A percentile compares a stretch with the other conserved stretches of the same genome.
These are phyloP conservation scores for Proteles cristata DNA, from an alignment of 2,113 vertebrate species.

Conservation along the genomic window DNA sequence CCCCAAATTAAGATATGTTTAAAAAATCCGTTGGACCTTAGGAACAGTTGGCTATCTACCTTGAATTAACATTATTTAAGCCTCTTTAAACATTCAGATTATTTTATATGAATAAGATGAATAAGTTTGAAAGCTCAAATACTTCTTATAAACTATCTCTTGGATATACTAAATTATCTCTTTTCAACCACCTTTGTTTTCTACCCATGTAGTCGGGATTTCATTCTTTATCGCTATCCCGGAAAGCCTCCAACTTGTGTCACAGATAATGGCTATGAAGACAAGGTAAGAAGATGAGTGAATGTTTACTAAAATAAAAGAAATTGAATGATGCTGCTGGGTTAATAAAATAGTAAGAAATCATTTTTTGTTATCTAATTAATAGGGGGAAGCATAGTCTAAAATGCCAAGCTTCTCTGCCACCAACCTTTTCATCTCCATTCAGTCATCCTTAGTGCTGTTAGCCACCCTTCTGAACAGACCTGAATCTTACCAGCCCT, in stretches of 20 bases:
- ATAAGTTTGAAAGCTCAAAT: conserved; percentile 38
- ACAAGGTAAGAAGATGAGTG: conserved; percentile 89
- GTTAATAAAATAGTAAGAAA: background rate
- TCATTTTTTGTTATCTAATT: background rate
- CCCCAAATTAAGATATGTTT: background rate
- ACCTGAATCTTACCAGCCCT: background rate
- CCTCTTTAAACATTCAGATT: conserved; percentile 1
- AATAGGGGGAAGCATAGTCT: background rate
- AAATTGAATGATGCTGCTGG: conserved; percentile 34
- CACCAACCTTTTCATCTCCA: background rate
- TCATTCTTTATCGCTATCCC: conserved; percentile 95
- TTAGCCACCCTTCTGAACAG: conserved; percentile 12
- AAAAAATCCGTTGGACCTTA: background rate
- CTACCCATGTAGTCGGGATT: conserved; percentile 88
- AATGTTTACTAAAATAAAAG: conserved; percentile 26
- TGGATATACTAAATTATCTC: conserved; percentile 21
- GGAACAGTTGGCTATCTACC: background rate
- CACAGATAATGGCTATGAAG: conserved; percentile 90
- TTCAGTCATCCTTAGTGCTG: background rate
- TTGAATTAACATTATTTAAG: conserved; percentile 37
- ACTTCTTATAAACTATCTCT: conserved; percentile 15
- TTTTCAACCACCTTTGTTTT: conserved; percentile 60
- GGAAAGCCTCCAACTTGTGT: conserved; percentile 92
- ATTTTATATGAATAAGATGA: conserved; percentile 49
- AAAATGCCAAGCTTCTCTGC: background rate